Evolutionary conservation across 2,113 vertebrate genomes (phyloP), one percentile per base, ranked within the genome.

Genomic region (Oryzias javanicus): DNA sequence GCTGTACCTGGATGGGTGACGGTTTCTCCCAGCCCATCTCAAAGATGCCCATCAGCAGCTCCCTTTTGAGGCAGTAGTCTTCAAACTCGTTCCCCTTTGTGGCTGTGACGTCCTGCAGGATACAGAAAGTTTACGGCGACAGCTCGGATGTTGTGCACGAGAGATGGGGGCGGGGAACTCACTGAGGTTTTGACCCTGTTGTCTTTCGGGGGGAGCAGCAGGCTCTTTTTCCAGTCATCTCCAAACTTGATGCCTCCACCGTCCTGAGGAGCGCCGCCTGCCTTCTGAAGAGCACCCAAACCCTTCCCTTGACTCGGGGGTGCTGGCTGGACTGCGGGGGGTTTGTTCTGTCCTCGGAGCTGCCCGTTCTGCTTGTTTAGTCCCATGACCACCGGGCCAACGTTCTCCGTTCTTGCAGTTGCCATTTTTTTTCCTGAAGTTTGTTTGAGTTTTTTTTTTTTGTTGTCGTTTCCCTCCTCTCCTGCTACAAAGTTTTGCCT

Each of bases 1-100:
- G 2, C 49, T 5, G 0, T 78, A 92, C 92, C 91, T 93, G 92
- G 60, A 93, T 90, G 16, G 92, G 92, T 13, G 92, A 93, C 1
- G 92, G 92, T 64, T 93, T 93, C 84, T 93, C 92, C 92, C 91
- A 93, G 24, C 92, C 92, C 92, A 93, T 93, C 76, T 93, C 92
- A 59, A 93, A 93, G 71, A 93, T 92, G 62, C 92, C 92, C 92
- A 93, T 93, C 72, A 93, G 86, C 50, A 93, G 87, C 70, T 93
- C 92, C 60, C 92, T 86, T 72, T 93, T 93, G 46, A 93, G 88
- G 79, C 92, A 93, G 70, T 93, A 93, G 80, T 93, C 92, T 81
- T 93, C 92, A 86, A 93, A 93, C 63, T 93, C 92, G 72, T 93
- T 93, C 46, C 92, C 92, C 82, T 93, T 93, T 1, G 92, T 93